Evolutionary conservation across 2,113 vertebrate genomes (phyloP).

Genomic region (Barnardius zonarius): DNA sequence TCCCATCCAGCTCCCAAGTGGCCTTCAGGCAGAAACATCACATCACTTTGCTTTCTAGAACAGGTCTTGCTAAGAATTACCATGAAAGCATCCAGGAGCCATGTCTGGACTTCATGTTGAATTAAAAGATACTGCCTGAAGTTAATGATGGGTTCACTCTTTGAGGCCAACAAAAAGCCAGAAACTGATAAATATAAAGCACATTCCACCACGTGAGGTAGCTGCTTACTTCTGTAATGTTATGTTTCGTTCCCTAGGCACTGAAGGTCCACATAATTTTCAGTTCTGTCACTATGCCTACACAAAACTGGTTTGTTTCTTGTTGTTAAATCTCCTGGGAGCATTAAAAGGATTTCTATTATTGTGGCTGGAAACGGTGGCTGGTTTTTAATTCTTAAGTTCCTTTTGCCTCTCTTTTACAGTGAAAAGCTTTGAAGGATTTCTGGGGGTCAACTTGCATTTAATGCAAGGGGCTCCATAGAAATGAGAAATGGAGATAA

Average conservation of each 20-base stretch:
- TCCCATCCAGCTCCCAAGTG: not conserved
- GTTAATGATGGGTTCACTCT: conserved; percentile 13
- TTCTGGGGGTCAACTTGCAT: not conserved
- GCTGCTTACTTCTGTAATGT: not conserved
- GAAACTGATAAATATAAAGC: conserved; percentile 23
- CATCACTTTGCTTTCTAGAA: not conserved
- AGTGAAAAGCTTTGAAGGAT: not conserved
- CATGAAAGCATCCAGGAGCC: not conserved
- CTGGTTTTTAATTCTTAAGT: not conserved
- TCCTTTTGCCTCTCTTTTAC: not conserved
- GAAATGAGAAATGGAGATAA: not conserved
- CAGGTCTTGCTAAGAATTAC: not conserved
- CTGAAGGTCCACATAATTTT: conserved; percentile 1
- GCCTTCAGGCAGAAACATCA: not conserved
- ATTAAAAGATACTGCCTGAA: conserved; percentile 2
- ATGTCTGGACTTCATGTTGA: not conserved
- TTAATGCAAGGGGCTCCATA: not conserved
- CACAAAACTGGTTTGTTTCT: not conserved
- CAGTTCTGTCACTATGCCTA: not conserved
- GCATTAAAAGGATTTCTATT: not conserved
- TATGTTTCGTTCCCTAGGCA: not conserved
- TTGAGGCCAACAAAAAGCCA: not conserved
- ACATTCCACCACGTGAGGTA: not conserved
- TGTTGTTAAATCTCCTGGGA: not conserved
- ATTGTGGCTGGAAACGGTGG: not conserved